Evolutionary conservation across 2,113 vertebrate species (phyloP), one percentile per base, ranked within the genome.

Genomic region (Machaerirhynchus nigripectus): DNA sequence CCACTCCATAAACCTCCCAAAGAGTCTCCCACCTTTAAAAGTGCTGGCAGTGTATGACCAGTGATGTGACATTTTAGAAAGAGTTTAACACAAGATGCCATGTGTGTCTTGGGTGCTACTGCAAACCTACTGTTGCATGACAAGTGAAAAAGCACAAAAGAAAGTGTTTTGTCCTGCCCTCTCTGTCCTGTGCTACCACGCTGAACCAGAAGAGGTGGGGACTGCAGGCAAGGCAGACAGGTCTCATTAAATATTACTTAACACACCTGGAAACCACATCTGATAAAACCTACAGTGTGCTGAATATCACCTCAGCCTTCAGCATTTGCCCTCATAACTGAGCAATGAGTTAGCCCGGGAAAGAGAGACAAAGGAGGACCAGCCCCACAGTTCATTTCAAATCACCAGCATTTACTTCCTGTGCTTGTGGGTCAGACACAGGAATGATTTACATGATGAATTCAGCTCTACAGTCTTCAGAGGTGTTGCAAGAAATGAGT

Each of bases 321-420:
- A 74, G 27, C 20, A 24, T n/a, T 50, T 83, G 10, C 23, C 30
- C 13, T 90, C 44, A 20, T 59, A 16, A 68, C 26, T 30, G 28
- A 82, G 14, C 33, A 75, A 30, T 2, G 2, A 14, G 26, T n/a
- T 73, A 60, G 28, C 31, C 23, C 40, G 55, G 79, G 59, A 70
- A 86, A 64, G 24, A 81, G 13, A 44, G 15, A 11, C 11, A 11
- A 27, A 65, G 40, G 33, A 61, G 18, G 24, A 33, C 33, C 33
- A 68, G 28, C 17, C 33, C 49, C 65, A 49, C 23, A 39, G 19
- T 6, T 56, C 31, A 65, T n/a, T n/a, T n/a, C n/a, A n/a, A n/a
- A n/a, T n/a, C 24, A 46, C 4, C 0, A 0, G 13, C 28, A 27
- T 60, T 56, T 37, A 4, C 19, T 64, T 65, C 37, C 59, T 37